Conservation (phyloP, 1,140 invertebrate species). For the Rhopalosiphum padi region DNA sequence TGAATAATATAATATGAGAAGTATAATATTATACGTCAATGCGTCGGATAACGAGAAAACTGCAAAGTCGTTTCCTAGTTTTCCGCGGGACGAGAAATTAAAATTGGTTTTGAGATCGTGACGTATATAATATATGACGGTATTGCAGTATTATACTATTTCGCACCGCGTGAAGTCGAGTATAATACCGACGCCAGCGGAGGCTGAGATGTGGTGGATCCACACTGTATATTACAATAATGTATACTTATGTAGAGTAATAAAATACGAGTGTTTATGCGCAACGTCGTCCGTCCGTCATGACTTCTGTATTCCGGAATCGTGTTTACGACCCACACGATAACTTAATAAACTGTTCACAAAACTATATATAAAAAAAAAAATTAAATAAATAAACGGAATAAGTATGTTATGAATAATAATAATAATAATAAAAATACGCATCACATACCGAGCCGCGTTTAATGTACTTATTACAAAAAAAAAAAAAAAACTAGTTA, state of each 20-base stretch:
- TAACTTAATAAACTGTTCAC: slow-evolving; percentile 28
- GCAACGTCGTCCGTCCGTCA: not conserved
- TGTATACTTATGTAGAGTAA: not conserved
- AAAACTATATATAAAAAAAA: slow-evolving; percentile 20
- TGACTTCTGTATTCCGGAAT: not conserved
- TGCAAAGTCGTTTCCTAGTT: not conserved
- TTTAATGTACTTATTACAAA: not conserved
- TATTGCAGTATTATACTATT: no score
- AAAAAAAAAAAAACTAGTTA: not conserved
- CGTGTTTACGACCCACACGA: slow-evolving; percentile 4
- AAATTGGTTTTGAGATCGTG: not conserved
- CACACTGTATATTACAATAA: not conserved
- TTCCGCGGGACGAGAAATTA: not conserved
- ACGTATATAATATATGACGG: no score
- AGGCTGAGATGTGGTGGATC: not conserved
- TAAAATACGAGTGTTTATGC: slow-evolving; percentile 32
- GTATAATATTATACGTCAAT: not conserved
- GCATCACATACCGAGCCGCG: not conserved
- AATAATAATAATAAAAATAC: not conserved
- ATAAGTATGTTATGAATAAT: slow-evolving; percentile 10
- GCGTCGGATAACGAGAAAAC: not conserved
- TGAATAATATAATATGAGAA: slow-evolving; percentile 8
- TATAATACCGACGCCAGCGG: not conserved
- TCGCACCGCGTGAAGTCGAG: not conserved
- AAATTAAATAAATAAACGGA: not conserved